Evolutionary conservation across 2,888 invertebrate species (phyloP), one percentile per base, ranked within the genome.

Genomic region (Thymelicus sylvestris): DNA sequence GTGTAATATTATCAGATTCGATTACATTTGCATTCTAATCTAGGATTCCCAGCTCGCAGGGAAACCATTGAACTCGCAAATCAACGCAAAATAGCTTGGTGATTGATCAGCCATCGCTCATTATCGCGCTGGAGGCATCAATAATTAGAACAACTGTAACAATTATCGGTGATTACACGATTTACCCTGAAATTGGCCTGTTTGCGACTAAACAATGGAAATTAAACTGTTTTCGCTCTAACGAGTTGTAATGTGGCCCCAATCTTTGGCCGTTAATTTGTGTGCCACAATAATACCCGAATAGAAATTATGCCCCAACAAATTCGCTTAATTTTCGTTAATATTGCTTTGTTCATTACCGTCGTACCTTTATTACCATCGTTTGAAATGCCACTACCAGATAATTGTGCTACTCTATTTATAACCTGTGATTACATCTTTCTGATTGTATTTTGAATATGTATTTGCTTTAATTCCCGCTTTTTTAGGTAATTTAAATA

Each of bases 61-160:
- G 60, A 70, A 70, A 74, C 73, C 74, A 77, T 76, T 80, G 77
- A 79, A 77, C 78, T 77, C 77, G 72, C 75, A 77, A 80, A 78
- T 80, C 78, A 80, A 74, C 76, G 78, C 55, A 80, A 74, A 73
- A 75, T 77, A 75, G 75, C 74, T 66, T 72, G 75, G 75, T 76
- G 76, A 75, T 77, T 76, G 74, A 80, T 80, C 80, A 73, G 77
- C 78, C 80, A 79, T 80, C 79, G 78, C 66, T 66, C 70, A 71
- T 66, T 60, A 44, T 57, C 57, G 75, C 75, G 60, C 71, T 75
- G 79, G 73, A 79, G 78, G 78, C 76, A 75, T 81, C 84, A 83
- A 88, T 90, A 83, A 89, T 90, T 86, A 86, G 85, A 82, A 86
- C 81, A 87, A 89, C 89, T 88, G 87, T 85, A 83, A 85, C 86